phyloP scores from a whole-genome alignment of 2,113 vertebrate species.

The Axis porcinus region DNA sequence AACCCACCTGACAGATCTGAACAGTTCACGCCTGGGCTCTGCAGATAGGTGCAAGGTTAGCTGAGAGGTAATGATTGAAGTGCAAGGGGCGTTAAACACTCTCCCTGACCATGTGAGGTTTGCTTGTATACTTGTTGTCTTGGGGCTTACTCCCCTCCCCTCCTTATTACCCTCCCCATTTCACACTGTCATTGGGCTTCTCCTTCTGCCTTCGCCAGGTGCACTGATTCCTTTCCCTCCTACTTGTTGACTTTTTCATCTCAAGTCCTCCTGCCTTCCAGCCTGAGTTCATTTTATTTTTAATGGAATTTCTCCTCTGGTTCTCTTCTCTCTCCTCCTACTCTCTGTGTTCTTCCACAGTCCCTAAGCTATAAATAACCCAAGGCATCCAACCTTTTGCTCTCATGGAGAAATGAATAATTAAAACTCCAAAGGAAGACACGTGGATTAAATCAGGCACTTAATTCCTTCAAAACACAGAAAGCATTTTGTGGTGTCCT shows the following conservation, averaged over 20 bases:
- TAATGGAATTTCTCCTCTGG: slow-evolving; percentile 48
- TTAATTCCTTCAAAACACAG: slow-evolving; percentile 73
- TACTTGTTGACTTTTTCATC: slow-evolving; percentile 35
- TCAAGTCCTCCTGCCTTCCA: slow-evolving; percentile 1
- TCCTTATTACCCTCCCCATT: background rate
- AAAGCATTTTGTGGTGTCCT: slow-evolving; percentile 53
- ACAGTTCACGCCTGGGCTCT: background rate
- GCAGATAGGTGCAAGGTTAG: background rate
- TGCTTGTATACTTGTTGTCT: background rate
- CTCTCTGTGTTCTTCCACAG: slow-evolving; percentile 40
- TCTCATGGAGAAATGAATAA: slow-evolving; percentile 70
- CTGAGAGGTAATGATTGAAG: slow-evolving; percentile 49
- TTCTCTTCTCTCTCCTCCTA: slow-evolving; percentile 36
- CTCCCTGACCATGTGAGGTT: background rate
- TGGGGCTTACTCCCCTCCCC: background rate
- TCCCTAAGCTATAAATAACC: slow-evolving; percentile 56
- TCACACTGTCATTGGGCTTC: background rate
- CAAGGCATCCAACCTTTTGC: slow-evolving; percentile 58
- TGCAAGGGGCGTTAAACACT: slow-evolving; percentile 9
- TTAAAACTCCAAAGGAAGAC: slow-evolving; percentile 67
- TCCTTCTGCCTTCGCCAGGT: background rate
- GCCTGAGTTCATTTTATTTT: slow-evolving; percentile 48
- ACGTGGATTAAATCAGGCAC: slow-evolving; percentile 66
- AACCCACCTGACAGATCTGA: background rate
- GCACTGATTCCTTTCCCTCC: background rate